Base-by-base conservation (phyloP, 2,113 vertebrate genomes). In the Ceuthmochares aereus region DNA sequence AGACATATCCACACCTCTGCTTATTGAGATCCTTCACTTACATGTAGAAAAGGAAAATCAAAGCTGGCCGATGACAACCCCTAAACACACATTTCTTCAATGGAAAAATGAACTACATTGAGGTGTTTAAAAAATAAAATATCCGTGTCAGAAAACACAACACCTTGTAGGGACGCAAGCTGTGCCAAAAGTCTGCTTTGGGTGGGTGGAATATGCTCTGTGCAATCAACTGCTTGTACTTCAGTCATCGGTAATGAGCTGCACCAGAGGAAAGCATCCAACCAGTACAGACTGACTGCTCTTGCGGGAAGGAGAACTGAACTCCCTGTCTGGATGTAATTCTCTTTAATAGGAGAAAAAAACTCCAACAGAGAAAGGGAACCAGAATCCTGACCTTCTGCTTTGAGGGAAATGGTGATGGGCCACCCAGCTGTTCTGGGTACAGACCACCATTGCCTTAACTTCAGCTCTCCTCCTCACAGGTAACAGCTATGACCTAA, bases 111-210 rank as follows among this genome's bases (percentile, higher is more conserved):
- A 93, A 40, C 40, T 66, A 54, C 59, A 26, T 20, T 34, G 40
- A 74, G 56, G 43, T 69, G 66, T 69, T 84, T 68, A 49, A 77
- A 83, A 72, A 94, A 47, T 74, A 74, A 88, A 40, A 40, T 40
- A 40, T 40, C 12, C 40, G 40, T 40, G 40, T 40, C 40, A 85
- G 52, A 80, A 96, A 87, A 77, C 60, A 85, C 32, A 88, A 6
- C 52, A 74, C 60, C 73, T 87, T 77, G 83, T 75, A 81, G 52
- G 83, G 72, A 70, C 23, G 60, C 25, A 84, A 89, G 77, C 47
- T 70, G 84, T 79, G 90, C 85, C 60, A 90, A 88, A 85, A 93
- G 72, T 77, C 83, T 88, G 85, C 72, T 89, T 75, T 90, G 64
- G 43, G 85, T 95, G 87, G 87, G 93, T 82, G 90, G 85, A 95